Evolutionary conservation across 2,797 vertebrate genomes (phyloP), one percentile per base, ranked within the genome.

Genomic region (Centropyge bicolor): DNA sequence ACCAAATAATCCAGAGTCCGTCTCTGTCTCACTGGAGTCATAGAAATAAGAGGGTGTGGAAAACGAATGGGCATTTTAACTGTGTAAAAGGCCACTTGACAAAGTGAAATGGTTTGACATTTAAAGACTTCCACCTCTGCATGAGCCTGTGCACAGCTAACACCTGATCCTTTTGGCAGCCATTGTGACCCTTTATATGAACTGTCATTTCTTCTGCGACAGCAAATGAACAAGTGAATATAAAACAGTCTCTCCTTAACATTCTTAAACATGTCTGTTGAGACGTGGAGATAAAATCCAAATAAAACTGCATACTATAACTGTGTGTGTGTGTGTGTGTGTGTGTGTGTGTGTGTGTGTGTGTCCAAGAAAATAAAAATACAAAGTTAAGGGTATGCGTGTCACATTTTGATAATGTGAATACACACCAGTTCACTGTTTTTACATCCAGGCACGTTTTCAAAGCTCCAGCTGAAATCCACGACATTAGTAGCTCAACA

Each of bases 101-200:
- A 51, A 66, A 55, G 60, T 75, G 63, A 71, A 82, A 87, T 48
- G 54, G n/a, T 66, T 8, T 76, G 79, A 86, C 51, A 82, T 81
- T 79, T 73, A 61, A 65, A 82, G 62, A 59, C 51, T 20, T 66
- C 36, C 22, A 57, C 7, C 40, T 64, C 66, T 49, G 54, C 20
- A 69, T 38, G 70, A 77, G 70, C 54, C 61, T 9, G 12, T 48
- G 41, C 60, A 51, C 27, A 31, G 27, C 27, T 41, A 67, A 24
- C 62, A 22, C 14, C 35, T 31, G 27, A 31, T 31, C 27, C 27
- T 54, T 55, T 74, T 43, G 66, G 54, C 57, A 43, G 14, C 31
- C 10, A 38, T 51, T 72, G 41, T 59, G 36, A 51, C 49, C 27
- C 20, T 65, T 10, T 59, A n/a, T 19, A 78, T 43, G 55, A 63